Conservation (phyloP, 2,113 vertebrate genomes). For the Alectura lathami region DNA sequence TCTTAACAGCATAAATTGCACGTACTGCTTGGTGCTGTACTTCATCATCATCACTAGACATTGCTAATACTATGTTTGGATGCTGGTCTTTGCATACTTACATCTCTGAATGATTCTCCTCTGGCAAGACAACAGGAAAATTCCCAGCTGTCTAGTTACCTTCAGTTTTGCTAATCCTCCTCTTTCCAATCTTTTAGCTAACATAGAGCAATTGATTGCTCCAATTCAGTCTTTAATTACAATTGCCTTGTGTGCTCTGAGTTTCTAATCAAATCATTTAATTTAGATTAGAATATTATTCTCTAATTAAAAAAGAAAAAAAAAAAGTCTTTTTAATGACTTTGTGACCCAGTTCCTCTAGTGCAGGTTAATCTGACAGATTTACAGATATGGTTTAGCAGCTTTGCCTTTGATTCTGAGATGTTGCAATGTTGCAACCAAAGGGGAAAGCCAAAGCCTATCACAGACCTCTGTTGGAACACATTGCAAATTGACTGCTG, state of each 20-base stretch:
- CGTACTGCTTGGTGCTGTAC: background rate
- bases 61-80: background rate
- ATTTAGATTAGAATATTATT: slow-evolving; percentile 2
- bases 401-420: background rate
- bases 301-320: background rate
- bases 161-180: background rate
- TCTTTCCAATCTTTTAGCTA: background rate
- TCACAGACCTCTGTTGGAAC: background rate
- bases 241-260: background rate
- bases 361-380: background rate
- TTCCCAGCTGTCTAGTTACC: background rate
- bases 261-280: background rate
- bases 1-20: background rate
- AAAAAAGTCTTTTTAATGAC: background rate
- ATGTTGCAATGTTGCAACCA: background rate
- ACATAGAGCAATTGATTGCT: background rate
- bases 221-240: background rate
- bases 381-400: slow-evolving; percentile 1
- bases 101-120: background rate
- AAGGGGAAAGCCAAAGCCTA: background rate
- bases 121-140: background rate
- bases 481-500: background rate
- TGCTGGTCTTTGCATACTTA: background rate
- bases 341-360: background rate
- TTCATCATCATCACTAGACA: background rate